Evolutionary conservation across 2,113 vertebrate species (phyloP).

Genomic region (Peucedramus taeniatus): DNA sequence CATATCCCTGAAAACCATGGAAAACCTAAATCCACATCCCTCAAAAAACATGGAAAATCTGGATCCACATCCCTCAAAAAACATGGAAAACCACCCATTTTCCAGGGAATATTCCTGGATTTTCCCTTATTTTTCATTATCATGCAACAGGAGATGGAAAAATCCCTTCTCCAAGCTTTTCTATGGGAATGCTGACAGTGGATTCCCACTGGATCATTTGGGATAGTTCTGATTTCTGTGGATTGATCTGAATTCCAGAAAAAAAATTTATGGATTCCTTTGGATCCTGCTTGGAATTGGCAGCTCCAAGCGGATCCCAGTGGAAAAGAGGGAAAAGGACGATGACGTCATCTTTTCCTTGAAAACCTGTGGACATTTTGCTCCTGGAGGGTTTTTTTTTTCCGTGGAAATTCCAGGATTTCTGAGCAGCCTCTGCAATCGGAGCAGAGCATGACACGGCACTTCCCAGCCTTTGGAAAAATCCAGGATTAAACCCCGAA

Average conservation of each 20-base stretch:
- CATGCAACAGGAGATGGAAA: not conserved
- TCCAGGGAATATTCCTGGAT: not conserved
- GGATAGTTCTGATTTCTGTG: not conserved
- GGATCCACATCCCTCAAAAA: not conserved
- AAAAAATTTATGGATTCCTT: not conserved
- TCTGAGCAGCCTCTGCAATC: not conserved
- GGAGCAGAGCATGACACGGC: not conserved
- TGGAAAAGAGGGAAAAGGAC: not conserved
- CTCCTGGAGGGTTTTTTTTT: not conserved
- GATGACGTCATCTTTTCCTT: not conserved
- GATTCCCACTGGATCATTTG: not conserved
- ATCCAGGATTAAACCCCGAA: not conserved
- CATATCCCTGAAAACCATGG: not conserved
- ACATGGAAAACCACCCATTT: not conserved
- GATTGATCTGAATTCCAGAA: not conserved
- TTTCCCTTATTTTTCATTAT: not conserved
- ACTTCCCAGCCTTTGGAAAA: not conserved
- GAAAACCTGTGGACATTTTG: not conserved
- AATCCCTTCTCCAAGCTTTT: not conserved
- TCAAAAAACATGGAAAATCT: not conserved
- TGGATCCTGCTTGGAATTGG: not conserved
- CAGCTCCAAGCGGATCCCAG: not conserved
- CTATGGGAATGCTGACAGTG: rapidly evolving
- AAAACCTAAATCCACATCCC: not conserved
- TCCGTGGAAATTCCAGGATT: not conserved